Evolutionary conservation across 2,113 vertebrate species (phyloP).

Genomic region (Rynchops niger): DNA sequence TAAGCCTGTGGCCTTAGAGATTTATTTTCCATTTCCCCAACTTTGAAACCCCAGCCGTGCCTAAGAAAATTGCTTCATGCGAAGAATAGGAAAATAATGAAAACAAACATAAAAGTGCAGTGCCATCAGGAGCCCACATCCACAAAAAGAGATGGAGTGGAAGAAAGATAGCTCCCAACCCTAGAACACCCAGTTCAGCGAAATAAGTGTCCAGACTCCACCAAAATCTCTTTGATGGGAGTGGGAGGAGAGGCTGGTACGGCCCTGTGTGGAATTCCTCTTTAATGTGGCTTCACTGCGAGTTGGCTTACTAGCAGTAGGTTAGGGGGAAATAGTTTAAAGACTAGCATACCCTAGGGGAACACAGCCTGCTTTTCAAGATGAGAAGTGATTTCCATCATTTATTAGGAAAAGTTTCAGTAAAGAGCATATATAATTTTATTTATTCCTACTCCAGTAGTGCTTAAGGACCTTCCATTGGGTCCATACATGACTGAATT

Average conservation of each 20-base stretch:
- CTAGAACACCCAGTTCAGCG: background rate
- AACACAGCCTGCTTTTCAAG: background rate
- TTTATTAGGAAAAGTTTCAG: background rate
- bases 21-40: constrained; percentile 57
- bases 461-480: background rate
- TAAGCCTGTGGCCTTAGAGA: constrained; percentile 3
- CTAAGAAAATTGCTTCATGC: constrained; percentile 41
- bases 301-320: background rate
- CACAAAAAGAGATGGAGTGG: background rate
- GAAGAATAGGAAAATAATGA: constrained; percentile 59
- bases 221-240: background rate
- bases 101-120: constrained; percentile 51
- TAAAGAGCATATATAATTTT: background rate
- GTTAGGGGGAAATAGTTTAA: background rate
- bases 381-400: background rate
- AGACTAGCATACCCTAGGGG: background rate
- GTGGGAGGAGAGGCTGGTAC: background rate
- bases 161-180: constrained; percentile 12
- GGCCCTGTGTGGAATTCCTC: background rate
- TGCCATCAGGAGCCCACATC: background rate
- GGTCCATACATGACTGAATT: background rate
- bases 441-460: background rate
- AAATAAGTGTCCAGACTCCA: background rate
- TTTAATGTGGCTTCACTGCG: background rate
- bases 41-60: constrained; percentile 23